Base-by-base conservation (phyloP, 2,113 vertebrate genomes). In the Plotosus lineatus region DNA sequence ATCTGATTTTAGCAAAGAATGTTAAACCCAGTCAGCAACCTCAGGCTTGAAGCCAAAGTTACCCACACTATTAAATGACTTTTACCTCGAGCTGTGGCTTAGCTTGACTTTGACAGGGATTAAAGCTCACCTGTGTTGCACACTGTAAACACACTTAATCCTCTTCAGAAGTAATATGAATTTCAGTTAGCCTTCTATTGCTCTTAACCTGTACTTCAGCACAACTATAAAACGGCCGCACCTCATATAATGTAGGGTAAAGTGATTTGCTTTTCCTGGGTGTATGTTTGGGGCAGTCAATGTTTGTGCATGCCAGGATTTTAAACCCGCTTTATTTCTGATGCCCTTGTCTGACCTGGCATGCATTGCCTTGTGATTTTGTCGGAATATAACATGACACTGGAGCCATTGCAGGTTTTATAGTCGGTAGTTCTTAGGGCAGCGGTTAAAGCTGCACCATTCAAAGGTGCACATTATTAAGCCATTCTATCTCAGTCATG, bases 61-160 rank as follows among this genome's bases (percentile, higher is more conserved):
- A 81, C 65, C 72, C 72, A 55, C 60, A 46, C 79, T 66, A 72
- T 60, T 60, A 80, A 75, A 75, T 55, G 17, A 15, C 72, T 42
- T 79, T 53, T 69, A 42, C 69, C 75, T 42, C 40, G 46, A 80
- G 69, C 78, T 77, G 31, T 73, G 72, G 80, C 26, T 80, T 75
- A 65, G 72, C 61, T 12, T 76, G 19, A 76, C 66, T 71, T 53
- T 79, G 58, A 69, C 53, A 79, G 48, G 71, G 84, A 82, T 85
- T 82, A 76, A 10, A 73, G 44, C 78, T 85, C 51, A 82, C 68
- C 69, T 74, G 6, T 38, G 44, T 38, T 61, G 55, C 2, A 3
- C 69, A 53, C 46, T 44, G 2, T 33, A 81, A 84, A 81, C 69
- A 71, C 0, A 55, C 38, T 76, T 80, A 71, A 82, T 85, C 77